phyloP scores from a whole-genome alignment of 1,140 invertebrate genomes.

The Drosophila ogumai region DNA sequence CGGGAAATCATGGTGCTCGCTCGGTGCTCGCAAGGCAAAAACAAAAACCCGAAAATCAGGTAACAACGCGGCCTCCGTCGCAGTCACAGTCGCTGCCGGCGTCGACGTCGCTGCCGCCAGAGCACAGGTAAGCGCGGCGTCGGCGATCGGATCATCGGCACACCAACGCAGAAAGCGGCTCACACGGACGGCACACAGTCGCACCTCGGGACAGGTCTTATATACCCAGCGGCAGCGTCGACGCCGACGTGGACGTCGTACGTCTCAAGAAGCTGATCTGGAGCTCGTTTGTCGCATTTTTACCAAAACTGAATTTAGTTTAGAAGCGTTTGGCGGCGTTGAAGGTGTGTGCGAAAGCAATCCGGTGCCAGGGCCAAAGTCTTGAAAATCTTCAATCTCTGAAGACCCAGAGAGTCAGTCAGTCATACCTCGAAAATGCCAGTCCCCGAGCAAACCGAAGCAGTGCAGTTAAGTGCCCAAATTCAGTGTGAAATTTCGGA shows the following conservation, averaged over 20 bases:
- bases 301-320: constrained; percentile 84
- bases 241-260: constrained; percentile 27
- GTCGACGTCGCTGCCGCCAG: constrained; percentile 2
- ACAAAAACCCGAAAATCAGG: constrained; percentile 82
- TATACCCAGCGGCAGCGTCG: constrained; percentile 54
- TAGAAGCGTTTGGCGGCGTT: constrained; percentile 84
- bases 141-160: constrained; percentile 71
- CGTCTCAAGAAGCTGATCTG: constrained; percentile 83
- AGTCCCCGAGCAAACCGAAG: constrained; percentile 19
- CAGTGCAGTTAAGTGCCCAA: constrained; percentile 43
- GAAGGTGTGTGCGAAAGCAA: constrained; percentile 79
- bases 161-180: constrained; percentile 67
- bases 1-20: constrained; percentile 73
- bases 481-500: constrained; percentile 29
- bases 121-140: constrained; percentile 61
- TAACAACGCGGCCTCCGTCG: constrained; percentile 54
- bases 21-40: constrained; percentile 50
- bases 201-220: constrained; percentile 44
- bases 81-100: constrained; percentile 18
- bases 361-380: constrained; percentile 57
- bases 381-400: constrained; percentile 34
- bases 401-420: constrained; percentile 12
- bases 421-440: constrained; percentile 6
- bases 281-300: constrained; percentile 82
- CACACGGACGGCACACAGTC: constrained; percentile 22